A percentile compares a stretch with the other conserved stretches of the same genome.
Conservation (phyloP, 2,113 vertebrate species). For the Paralichthys olivaceus region DNA sequence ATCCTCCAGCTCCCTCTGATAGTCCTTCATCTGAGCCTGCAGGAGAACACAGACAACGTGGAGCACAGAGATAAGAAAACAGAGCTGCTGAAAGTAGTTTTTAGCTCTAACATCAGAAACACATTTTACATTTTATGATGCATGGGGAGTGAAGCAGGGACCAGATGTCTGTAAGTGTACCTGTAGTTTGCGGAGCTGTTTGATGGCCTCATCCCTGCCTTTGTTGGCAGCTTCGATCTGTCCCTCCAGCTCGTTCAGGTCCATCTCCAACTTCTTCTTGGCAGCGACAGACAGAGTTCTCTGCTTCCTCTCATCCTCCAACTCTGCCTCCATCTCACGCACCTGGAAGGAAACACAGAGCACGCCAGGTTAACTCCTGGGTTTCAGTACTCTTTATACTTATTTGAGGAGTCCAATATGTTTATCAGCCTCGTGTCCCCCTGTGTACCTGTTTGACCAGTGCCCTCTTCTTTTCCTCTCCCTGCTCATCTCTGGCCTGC, state of each 20-base stretch:
- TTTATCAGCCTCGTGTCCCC: no score
- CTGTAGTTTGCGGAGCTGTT: slow-evolving; percentile 96
- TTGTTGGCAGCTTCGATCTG: slow-evolving; percentile 96
- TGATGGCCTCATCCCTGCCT: slow-evolving; percentile 95
- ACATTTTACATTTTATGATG: neutral
- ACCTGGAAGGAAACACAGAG: slow-evolving; percentile 80
- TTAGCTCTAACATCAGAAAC: neutral
- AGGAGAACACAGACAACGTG: neutral
- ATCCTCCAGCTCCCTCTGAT: slow-evolving; percentile 95
- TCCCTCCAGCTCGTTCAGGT: slow-evolving; percentile 94
- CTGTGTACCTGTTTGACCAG: slow-evolving; percentile 92
- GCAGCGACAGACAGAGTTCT: slow-evolving; percentile 90
- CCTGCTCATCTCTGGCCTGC: slow-evolving; percentile 92
- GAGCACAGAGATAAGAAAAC: neutral
- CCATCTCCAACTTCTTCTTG: slow-evolving; percentile 98
- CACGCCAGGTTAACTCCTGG: neutral
- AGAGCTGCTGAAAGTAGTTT: neutral
- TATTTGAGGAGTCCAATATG: neutral
- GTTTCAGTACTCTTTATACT: neutral
- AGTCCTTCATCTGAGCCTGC: slow-evolving; percentile 98
- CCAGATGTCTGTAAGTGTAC: slow-evolving; percentile 67
- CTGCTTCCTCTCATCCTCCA: slow-evolving; percentile 98
- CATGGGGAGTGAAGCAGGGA: neutral
- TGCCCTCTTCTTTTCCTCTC: slow-evolving; percentile 94
- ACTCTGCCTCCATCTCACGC: slow-evolving; percentile 94